Evolutionary conservation across 2,113 vertebrate genomes (phyloP).

Genomic region (Ondatra zibethicus): DNA sequence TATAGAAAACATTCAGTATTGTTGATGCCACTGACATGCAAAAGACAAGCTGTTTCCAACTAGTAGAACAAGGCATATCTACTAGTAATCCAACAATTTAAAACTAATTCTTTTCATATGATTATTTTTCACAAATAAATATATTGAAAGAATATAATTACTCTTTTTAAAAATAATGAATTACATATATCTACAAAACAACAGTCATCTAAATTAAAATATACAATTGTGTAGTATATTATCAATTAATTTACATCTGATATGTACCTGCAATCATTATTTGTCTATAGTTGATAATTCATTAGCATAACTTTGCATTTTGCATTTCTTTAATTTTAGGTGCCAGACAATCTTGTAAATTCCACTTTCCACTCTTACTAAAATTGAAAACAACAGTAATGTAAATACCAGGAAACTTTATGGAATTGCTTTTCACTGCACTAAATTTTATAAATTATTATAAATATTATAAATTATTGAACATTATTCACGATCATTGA

Average conservation of each 20-base stretch:
- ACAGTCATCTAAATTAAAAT: background rate
- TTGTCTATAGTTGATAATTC: background rate
- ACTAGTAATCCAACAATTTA: background rate
- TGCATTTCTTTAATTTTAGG: background rate
- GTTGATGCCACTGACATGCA: background rate
- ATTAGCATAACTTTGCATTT: too few relatives aligned
- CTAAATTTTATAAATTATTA: constrained; percentile 2
- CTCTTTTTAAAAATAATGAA: background rate
- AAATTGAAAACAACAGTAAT: background rate
- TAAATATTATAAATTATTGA: background rate
- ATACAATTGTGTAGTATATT: background rate
- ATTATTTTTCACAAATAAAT: background rate
- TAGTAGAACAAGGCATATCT: background rate
- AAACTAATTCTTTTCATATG: background rate
- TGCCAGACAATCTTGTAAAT: background rate
- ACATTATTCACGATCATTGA: background rate
- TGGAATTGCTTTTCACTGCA: background rate
- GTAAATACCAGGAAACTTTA: background rate
- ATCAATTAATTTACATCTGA: background rate
- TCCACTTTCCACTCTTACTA: background rate
- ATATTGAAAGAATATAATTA: background rate
- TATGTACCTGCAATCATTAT: background rate
- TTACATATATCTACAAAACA: background rate
- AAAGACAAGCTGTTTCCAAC: background rate
- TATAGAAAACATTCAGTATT: background rate